Conservation (phyloP, 2,797 vertebrate genomes). For the Xiphophorus birchmanni region DNA sequence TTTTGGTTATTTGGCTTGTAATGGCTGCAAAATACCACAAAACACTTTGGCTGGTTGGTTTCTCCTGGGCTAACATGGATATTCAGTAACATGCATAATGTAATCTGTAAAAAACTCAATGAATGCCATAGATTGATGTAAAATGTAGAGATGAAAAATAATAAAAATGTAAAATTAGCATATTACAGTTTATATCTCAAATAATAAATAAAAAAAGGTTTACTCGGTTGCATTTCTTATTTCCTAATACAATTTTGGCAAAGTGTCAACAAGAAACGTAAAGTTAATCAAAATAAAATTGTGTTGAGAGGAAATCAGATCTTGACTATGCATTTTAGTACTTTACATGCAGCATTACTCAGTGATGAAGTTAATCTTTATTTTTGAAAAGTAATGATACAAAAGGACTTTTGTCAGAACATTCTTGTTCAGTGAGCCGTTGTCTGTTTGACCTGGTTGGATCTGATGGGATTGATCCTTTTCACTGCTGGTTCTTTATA, state of each 20-base stretch:
- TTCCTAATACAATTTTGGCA: neutral
- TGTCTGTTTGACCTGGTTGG: neutral
- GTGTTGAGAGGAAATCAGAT: neutral
- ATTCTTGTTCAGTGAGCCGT: neutral
- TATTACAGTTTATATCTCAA: neutral
- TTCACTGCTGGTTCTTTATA: conserved; percentile 13
- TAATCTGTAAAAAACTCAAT: neutral
- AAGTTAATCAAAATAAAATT: too few species aligned
- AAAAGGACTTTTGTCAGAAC: too few species aligned
- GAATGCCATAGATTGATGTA: neutral
- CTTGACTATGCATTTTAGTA: neutral
- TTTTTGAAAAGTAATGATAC: neutral
- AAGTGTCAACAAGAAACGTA: neutral
- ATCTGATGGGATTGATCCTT: conserved; percentile 11
- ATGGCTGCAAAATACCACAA: neutral
- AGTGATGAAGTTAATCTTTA: neutral
- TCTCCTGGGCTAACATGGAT: neutral
- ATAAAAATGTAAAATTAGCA: neutral
- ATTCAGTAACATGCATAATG: neutral
- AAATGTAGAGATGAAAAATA: neutral
- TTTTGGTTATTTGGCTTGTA: neutral
- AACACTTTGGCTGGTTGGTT: neutral
- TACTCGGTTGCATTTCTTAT: neutral
- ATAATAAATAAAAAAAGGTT: neutral
- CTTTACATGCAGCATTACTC: too few species aligned